Conservation (phyloP, 1,140 invertebrate species). For the Bombus confusus region DNA sequence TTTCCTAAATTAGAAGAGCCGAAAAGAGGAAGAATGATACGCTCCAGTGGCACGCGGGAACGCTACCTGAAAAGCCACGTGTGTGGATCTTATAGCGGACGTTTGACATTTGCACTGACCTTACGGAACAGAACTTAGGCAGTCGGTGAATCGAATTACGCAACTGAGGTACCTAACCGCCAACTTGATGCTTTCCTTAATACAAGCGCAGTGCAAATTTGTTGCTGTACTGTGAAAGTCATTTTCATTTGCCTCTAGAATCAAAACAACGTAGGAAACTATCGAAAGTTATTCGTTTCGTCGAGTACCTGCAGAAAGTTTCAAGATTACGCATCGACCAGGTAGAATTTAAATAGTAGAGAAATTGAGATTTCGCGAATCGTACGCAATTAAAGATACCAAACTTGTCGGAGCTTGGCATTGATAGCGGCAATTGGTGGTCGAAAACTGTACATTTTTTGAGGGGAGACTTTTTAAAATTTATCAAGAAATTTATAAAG, state of each 20-base stretch:
- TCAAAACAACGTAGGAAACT: no score
- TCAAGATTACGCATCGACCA: no score
- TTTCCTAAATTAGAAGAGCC: constrained; percentile 14
- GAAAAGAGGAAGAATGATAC: neutral
- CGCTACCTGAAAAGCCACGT: neutral
- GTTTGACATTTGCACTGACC: constrained; percentile 26
- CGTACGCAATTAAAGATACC: no score
- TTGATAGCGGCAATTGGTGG: no score
- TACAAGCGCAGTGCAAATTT: neutral
- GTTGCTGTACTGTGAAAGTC: neutral
- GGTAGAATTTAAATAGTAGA: no score
- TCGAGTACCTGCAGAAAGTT: no score
- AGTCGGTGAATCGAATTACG: constrained; percentile 9
- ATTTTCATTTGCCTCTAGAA: neutral
- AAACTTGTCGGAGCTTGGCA: no score
- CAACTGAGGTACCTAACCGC: neutral
- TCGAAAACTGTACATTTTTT: no score
- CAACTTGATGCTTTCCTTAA: neutral
- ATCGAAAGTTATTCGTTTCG: no score
- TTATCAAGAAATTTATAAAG: no score
- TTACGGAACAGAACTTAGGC: neutral
- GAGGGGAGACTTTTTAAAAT: no score
- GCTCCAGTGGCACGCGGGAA: neutral
- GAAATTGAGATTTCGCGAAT: no score
- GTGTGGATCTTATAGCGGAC: neutral